Conservation (phyloP, 2,113 vertebrate species). For the Semnornis frantzii region DNA sequence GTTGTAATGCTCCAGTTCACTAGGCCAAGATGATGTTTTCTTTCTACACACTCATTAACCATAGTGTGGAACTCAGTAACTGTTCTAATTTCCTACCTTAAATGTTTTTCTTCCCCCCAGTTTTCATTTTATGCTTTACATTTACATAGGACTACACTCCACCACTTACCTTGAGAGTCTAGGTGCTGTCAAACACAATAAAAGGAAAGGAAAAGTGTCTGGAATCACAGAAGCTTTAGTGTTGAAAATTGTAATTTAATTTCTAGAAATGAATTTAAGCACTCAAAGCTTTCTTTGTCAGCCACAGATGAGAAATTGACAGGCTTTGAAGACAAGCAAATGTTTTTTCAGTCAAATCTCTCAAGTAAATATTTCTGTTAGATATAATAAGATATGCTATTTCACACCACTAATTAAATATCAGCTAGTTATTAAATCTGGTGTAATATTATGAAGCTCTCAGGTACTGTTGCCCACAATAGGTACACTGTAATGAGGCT, state of each 20-base stretch:
- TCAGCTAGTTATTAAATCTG: slow-evolving; percentile 30
- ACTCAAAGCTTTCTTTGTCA: slow-evolving; percentile 79
- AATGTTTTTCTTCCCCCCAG: slow-evolving; percentile 80
- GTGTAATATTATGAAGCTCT: background rate
- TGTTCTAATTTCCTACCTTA: slow-evolving; percentile 81
- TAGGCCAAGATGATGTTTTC: slow-evolving; percentile 75
- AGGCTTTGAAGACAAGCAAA: slow-evolving; percentile 69
- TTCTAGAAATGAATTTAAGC: slow-evolving; percentile 74
- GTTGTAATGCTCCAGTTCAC: slow-evolving; percentile 70
- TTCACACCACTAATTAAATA: slow-evolving; percentile 45
- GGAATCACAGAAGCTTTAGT: slow-evolving; percentile 75
- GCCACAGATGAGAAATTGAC: slow-evolving; percentile 71
- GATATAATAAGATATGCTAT: slow-evolving; percentile 45
- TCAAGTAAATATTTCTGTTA: slow-evolving; percentile 67
- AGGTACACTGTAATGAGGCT: background rate
- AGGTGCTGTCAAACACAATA: slow-evolving; percentile 77
- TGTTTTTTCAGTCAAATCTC: slow-evolving; percentile 52
- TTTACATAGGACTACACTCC: slow-evolving; percentile 65
- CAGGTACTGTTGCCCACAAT: background rate
- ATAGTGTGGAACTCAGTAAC: slow-evolving; percentile 77
- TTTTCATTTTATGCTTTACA: slow-evolving; percentile 76
- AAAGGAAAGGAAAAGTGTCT: slow-evolving; percentile 65
- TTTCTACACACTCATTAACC: slow-evolving; percentile 79
- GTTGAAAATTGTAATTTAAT: slow-evolving; percentile 81
- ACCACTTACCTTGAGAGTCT: slow-evolving; percentile 70